Evolutionary conservation across 2,113 vertebrate genomes (phyloP).

Genomic region (Furnarius figulus): DNA sequence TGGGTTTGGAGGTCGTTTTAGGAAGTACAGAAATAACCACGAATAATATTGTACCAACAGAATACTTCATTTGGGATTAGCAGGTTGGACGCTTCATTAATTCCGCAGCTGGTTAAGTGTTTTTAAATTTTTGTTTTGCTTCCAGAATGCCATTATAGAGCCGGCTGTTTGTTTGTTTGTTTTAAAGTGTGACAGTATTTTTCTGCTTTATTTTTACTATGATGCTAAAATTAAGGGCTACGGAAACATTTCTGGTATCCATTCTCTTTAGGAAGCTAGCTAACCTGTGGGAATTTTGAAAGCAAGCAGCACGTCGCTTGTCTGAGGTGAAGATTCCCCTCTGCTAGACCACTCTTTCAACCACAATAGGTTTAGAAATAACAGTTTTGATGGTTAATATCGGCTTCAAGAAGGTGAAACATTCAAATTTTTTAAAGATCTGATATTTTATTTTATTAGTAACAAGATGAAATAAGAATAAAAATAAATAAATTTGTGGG

Average conservation of each 20-base stretch:
- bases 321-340: not conserved
- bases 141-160: not conserved
- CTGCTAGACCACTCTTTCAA: not conserved
- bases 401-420: not conserved
- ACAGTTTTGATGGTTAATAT: not conserved
- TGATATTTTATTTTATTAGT: not conserved
- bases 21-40: not conserved
- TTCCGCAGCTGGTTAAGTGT: not conserved
- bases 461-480: not conserved
- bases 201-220: not conserved
- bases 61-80: not conserved
- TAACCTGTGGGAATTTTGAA: not conserved
- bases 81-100: not conserved
- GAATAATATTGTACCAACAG: not conserved
- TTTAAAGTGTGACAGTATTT: not conserved
- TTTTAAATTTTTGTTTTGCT: not conserved
- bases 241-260: not conserved
- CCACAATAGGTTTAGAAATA: not conserved
- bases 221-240: not conserved
- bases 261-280: not conserved
- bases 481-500: not conserved
- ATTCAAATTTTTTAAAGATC: accelerated
- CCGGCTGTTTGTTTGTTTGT: not conserved
- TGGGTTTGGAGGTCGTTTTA: not conserved
- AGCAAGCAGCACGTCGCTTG: not conserved